Conservation (phyloP, 1,140 invertebrate genomes). For the Magallana ariakensis region DNA sequence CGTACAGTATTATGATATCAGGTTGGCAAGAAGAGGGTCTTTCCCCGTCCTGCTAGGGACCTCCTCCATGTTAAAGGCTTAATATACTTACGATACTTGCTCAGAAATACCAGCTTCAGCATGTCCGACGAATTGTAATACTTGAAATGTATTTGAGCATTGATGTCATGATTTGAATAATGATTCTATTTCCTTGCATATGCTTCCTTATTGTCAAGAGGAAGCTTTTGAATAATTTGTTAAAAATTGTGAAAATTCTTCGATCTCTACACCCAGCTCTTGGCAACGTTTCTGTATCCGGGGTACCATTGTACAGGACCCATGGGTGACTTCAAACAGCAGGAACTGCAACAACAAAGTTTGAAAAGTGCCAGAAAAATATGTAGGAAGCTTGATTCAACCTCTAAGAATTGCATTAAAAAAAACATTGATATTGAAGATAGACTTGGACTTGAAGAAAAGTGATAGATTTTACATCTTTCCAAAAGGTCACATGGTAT, state of each 20-base stretch:
- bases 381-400: too few relatives aligned
- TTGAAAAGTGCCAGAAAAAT: not conserved
- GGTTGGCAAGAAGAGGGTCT: too few relatives aligned
- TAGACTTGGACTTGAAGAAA: not conserved
- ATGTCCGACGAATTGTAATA: not conserved
- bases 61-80: slow-evolving; percentile 1
- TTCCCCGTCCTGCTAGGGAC: too few relatives aligned
- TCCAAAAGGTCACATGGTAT: slow-evolving; percentile 68
- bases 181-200: not conserved
- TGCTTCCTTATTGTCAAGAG: not conserved
- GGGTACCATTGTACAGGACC: slow-evolving; percentile 51
- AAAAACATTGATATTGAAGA: too few relatives aligned
- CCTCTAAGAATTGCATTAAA: too few relatives aligned
- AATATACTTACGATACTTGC: slow-evolving; percentile 18
- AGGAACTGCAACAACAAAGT: slow-evolving; percentile 62
- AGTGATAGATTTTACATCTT: slow-evolving; percentile 72
- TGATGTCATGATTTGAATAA: not conserved
- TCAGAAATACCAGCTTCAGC: not conserved
- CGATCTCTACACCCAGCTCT: slow-evolving; percentile 61
- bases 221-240: slow-evolving; percentile 56
- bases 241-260: slow-evolving; percentile 64
- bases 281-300: slow-evolving; percentile 59
- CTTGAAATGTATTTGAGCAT: not conserved
- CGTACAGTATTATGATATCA: too few relatives aligned
- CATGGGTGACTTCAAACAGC: slow-evolving; percentile 66